Base-by-base conservation (phyloP, 2,797 vertebrate genomes). In the Parotocinclus haroldoi region DNA sequence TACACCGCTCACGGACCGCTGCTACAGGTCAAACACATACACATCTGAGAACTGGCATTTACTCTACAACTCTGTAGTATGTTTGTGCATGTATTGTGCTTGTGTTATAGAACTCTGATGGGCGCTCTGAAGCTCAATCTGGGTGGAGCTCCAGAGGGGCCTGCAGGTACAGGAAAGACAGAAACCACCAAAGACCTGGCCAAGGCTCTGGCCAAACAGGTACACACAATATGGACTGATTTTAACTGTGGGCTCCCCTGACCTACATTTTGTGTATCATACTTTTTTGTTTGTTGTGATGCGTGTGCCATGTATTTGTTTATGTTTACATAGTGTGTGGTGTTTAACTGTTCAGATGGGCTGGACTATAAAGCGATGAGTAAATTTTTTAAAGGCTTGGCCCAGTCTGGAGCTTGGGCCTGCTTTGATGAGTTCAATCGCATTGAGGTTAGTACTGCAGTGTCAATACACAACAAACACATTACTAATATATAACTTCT, bases 181-280 rank as follows among this genome's bases (percentile, higher is more conserved):
- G 96, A 98, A 86, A 98, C 95, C 63, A 96, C 92, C 13, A 98
- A 98, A 87, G 96, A 98, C 83, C 83, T 98, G 65, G 95, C 95
- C 59, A 98, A 98, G 88, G 95, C 96, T n/a, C 84, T 98, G 69
- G 95, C 95, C 75, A 98, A 98, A 75, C 96, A 98, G 93, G 95
- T 96, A 84, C 5, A n/a, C 17, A 50, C 44, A 49, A 2, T 27
- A 27, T 27, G 27, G 27, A 27, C 5, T 5, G 27, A 27, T 27
- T 27, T 42, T 11, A 42, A 42, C 40, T 11, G 8, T 11, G 8
- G 10, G 4, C 7, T 9, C 7, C 40, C 40, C 10, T 11, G 10
- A 9, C 4, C 2, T 42, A 11, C 40, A 9, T 9, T 7, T 7
- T 4, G 9, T 11, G 40, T 42, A 42, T 42, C 40, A 9, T 8